Evolutionary conservation across 2,113 vertebrate species (phyloP), one percentile per base, ranked within the genome.

Genomic region (Siniperca chuatsi): DNA sequence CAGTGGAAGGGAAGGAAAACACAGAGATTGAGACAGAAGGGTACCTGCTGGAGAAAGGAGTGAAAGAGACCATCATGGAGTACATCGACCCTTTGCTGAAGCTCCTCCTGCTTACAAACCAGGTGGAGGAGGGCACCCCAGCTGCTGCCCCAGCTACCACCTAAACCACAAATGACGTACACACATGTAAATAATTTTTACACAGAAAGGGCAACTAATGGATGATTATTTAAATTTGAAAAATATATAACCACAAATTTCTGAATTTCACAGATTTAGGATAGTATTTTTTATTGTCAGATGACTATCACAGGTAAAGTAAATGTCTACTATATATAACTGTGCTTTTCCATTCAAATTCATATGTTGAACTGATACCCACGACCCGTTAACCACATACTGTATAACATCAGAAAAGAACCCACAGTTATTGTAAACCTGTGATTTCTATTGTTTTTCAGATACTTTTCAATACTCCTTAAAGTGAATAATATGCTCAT

Each of bases 21-120:
- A 92, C 86, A 11, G 95, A 96, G 87, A 91, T 96, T 0, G 96
- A 97, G 76, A 94, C 97, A 0, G 97, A 97, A 74, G 97, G 97
- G 35, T 98, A 97, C 86, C 89, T 97, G 75, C 87, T 98, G 88
- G 95, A 97, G 74, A 94, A 96, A 68, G 93, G 95, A 5, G 87
- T 97, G 71, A 95, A 95, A 80, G 96, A 96, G 52, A 97, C 94
- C 70, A 35, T 97, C 54, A 95, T 93, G 91, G 93, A 94, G 73
- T 94, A 89, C 5, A 2, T 91, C 4, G 70, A 87, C 68, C 87
- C 90, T 9, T 68, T 96, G 69, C 48, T 95, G 75, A 93, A 87
- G 35, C 87, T 96, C 62, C n/a, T 96, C 12, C 42, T 93, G 78
- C 78, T 95, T 10, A 96, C 90, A 42, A 96, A 96, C 84, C 88